These are phyloP conservation scores for Ormyrus pomaceus DNA, from an alignment of 2,888 invertebrate genomes.

Conservation along the genomic window DNA sequence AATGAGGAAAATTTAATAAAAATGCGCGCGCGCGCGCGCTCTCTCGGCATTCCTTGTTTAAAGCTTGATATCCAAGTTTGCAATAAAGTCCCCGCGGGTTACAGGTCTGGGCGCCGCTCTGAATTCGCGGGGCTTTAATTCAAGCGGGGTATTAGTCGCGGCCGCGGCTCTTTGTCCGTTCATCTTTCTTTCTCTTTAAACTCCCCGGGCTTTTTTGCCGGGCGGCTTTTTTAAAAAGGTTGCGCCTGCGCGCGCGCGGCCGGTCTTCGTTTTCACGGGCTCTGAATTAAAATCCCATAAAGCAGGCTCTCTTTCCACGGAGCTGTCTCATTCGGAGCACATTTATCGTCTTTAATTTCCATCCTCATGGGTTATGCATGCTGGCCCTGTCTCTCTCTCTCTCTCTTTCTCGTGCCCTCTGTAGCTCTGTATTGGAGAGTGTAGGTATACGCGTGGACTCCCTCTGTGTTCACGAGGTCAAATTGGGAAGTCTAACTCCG, in stretches of 20 bases:
- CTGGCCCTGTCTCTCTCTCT: slow-evolving; percentile 37
- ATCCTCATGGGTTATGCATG: slow-evolving; percentile 73
- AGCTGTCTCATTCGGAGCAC: slow-evolving; percentile 68
- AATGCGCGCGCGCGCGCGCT: too few relatives aligned
- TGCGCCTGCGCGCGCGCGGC: background rate
- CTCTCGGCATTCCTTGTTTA: too few relatives aligned
- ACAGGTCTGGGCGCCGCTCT: too few relatives aligned
- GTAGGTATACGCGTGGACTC: slow-evolving; percentile 9
- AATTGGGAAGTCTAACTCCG: slow-evolving; percentile 1
- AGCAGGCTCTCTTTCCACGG: slow-evolving; percentile 64
- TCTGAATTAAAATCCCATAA: slow-evolving; percentile 72
- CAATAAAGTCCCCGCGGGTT: too few relatives aligned
- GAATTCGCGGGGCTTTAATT: too few relatives aligned
- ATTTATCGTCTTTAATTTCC: slow-evolving; percentile 74
- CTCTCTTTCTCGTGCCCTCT: slow-evolving; percentile 2
- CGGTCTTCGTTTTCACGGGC: slow-evolving; percentile 37
- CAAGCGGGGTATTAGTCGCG: too few relatives aligned
- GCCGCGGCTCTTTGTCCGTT: background rate
- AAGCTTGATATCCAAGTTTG: too few relatives aligned
- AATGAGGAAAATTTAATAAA: too few relatives aligned
- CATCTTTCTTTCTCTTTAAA: slow-evolving; percentile 21
- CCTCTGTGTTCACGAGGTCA: background rate
- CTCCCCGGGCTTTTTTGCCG: background rate
- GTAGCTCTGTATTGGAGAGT: slow-evolving; percentile 4
- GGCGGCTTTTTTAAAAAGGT: background rate